Evolutionary conservation across 2,113 vertebrate genomes (phyloP).

Genomic region (Leptocoma aspasia): DNA sequence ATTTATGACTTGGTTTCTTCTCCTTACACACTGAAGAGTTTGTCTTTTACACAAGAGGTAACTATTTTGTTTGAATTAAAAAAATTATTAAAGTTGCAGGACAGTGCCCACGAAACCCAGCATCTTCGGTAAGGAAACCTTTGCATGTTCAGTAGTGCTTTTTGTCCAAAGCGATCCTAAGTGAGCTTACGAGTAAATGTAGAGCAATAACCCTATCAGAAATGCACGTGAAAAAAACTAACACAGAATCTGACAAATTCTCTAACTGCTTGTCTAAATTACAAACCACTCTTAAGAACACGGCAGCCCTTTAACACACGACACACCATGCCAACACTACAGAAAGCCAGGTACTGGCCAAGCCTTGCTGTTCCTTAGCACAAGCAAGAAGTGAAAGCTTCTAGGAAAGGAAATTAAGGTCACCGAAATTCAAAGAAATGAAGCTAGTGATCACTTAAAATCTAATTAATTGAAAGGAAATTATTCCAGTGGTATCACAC

Average conservation of each 20-base stretch:
- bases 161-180: neutral
- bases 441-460: neutral
- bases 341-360: neutral
- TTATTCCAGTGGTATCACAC: neutral
- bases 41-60: neutral
- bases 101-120: neutral
- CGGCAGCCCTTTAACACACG: neutral
- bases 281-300: fast-evolving
- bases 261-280: fast-evolving
- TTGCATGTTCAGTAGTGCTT: neutral
- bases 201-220: neutral
- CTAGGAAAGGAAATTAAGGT: neutral
- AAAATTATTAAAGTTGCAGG: neutral
- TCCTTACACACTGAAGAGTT: neutral
- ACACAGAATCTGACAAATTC: neutral
- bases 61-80: neutral
- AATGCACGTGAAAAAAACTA: fast-evolving
- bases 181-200: neutral
- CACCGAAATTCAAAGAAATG: neutral
- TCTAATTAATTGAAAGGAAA: neutral
- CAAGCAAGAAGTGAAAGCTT: neutral
- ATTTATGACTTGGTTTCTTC: neutral
- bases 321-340: no score
- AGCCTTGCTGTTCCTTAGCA: neutral
- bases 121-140: neutral